These are phyloP conservation scores for Atherinosoma microstoma DNA, from an alignment of 2,797 vertebrate genomes.

Conservation along the genomic window DNA sequence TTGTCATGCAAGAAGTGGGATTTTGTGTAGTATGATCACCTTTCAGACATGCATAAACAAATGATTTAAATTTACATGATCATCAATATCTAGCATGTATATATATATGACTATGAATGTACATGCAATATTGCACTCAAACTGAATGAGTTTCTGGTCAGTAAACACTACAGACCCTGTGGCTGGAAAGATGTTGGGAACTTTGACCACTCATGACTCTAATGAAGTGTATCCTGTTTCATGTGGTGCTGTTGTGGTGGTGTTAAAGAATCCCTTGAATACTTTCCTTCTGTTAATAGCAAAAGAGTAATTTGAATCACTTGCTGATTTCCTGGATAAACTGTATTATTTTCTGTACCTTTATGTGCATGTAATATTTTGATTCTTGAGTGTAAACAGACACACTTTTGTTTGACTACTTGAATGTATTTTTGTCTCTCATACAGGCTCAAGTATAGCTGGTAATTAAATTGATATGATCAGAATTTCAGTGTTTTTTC, in stretches of 20 bases:
- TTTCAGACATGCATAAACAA: background rate
- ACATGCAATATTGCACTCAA: background rate
- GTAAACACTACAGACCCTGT: background rate
- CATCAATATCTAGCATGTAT: background rate
- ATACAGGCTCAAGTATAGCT: conserved; percentile 19
- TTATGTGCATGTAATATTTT: conserved; percentile 2
- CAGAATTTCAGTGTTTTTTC: conserved; percentile 30
- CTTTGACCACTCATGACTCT: background rate
- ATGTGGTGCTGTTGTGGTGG: background rate
- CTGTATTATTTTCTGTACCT: background rate
- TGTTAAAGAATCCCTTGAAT: background rate
- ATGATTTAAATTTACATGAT: background rate
- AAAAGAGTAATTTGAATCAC: conserved; percentile 4
- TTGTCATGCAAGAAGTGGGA: too few species aligned
- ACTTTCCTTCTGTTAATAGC: conserved; percentile 6
- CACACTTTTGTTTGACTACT: conserved; percentile 5
- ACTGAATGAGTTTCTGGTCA: background rate
- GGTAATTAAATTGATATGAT: conserved; percentile 44
- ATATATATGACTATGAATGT: background rate
- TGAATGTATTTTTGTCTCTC: conserved; percentile 12
- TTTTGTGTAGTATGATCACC: background rate
- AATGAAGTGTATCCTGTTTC: background rate
- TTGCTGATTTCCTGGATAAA: conserved; percentile 1
- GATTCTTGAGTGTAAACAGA: conserved; percentile 12
- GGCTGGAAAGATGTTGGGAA: background rate